A percentile compares a stretch with the other conserved stretches of the same genome.
phyloP scores from a whole-genome alignment of 2,888 invertebrate species.

The Ormyrus nitidulus region DNA sequence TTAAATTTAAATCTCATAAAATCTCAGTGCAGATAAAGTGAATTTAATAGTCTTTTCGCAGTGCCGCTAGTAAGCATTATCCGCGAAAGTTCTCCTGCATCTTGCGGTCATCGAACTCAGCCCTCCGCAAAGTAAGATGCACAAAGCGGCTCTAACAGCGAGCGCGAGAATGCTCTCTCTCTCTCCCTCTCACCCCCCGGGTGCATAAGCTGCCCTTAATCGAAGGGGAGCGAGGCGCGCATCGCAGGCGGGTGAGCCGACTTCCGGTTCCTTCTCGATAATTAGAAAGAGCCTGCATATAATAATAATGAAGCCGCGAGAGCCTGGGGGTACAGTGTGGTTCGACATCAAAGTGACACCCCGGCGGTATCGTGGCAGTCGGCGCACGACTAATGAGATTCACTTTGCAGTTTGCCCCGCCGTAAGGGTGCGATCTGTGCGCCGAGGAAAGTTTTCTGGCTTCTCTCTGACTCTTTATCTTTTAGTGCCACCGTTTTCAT shows the following conservation, averaged over 20 bases:
- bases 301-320: constrained; percentile 67
- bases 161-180: background rate
- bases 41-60: no score
- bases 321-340: constrained; percentile 62
- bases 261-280: constrained; percentile 70
- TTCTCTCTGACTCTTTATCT: background rate
- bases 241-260: constrained; percentile 49
- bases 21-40: no score
- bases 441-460: constrained; percentile 12
- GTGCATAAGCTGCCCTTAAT: background rate
- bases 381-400: constrained; percentile 73
- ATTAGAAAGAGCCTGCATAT: constrained; percentile 69
- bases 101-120: constrained; percentile 56
- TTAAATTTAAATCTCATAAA: no score
- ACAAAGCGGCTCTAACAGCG: background rate
- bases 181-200: background rate
- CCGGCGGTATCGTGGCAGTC: constrained; percentile 60
- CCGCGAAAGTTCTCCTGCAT: background rate
- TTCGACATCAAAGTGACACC: constrained; percentile 69
- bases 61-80: no score
- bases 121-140: background rate
- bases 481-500: constrained; percentile 61
- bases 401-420: constrained; percentile 68
- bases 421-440: background rate
- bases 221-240: background rate